Percentiles rank a stretch among this genome's conserved stretches.
Evolutionary conservation across 2,888 invertebrate genomes (phyloP).

Genomic region (Apotomis turbidana): DNA sequence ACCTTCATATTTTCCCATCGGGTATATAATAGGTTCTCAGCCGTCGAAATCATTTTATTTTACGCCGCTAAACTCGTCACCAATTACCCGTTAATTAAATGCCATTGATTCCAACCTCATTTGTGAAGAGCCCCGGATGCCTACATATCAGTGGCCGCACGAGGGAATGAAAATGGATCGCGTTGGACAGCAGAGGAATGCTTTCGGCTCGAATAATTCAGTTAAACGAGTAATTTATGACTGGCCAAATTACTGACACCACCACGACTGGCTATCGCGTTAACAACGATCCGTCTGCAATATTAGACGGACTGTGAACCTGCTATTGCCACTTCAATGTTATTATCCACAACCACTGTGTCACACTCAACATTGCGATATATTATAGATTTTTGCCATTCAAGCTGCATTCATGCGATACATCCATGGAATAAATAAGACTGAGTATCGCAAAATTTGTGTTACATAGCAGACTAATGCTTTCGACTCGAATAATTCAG

Average conservation of each 20-base stretch:
- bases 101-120: constrained; percentile 70
- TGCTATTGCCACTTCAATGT: constrained; percentile 15
- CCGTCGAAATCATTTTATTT: constrained; percentile 31
- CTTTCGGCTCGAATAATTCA: constrained; percentile 81
- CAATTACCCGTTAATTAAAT: constrained; percentile 65
- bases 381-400: too few relatives aligned
- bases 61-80: constrained; percentile 39
- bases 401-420: too few relatives aligned
- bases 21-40: constrained; percentile 2
- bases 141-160: constrained; percentile 65
- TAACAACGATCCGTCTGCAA: constrained; percentile 48
- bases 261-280: constrained; percentile 63
- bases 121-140: constrained; percentile 68
- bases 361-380: too few relatives aligned
- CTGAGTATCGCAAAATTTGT: too few relatives aligned
- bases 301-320: constrained; percentile 34
- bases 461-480: too few relatives aligned
- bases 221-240: constrained; percentile 83
- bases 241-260: constrained; percentile 78
- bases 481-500: too few relatives aligned
- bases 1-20: constrained; percentile 35
- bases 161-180: constrained; percentile 66
- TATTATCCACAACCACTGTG: too few relatives aligned
- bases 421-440: too few relatives aligned
- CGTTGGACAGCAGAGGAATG: constrained; percentile 73